Percentiles rank a stretch among this genome's conserved stretches.
Conservation (phyloP, 2,888 invertebrate genomes). For the Ormyrus thymus region DNA sequence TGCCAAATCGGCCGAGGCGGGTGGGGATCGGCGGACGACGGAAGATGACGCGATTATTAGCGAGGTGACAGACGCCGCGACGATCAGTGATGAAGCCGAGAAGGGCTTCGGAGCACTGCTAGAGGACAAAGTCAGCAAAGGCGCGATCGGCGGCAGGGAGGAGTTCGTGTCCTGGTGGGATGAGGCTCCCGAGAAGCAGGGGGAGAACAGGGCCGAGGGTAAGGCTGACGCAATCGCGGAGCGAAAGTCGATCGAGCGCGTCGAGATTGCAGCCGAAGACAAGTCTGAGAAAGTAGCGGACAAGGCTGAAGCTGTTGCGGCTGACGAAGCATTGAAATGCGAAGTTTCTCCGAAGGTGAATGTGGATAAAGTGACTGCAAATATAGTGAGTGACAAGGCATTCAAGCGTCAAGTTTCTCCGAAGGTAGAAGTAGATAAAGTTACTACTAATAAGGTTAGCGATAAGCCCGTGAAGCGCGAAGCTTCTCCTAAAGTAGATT, state of each 20-base stretch:
- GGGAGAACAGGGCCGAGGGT: neutral
- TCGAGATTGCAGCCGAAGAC: neutral
- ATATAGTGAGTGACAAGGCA: neutral
- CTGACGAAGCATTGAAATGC: too few relatives aligned
- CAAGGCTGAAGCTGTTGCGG: neutral
- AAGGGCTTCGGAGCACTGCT: neutral
- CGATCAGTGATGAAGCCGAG: constrained; percentile 2
- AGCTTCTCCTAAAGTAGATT: too few relatives aligned
- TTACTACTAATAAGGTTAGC: too few relatives aligned
- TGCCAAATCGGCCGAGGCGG: constrained; percentile 40
- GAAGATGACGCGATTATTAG: constrained; percentile 12
- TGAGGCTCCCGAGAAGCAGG: constrained; percentile 12
- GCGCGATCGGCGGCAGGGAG: neutral
- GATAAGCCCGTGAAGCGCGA: too few relatives aligned
- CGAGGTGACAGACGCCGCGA: neutral
- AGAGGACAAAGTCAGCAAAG: neutral
- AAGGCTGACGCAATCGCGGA: neutral
- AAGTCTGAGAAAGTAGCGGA: neutral
- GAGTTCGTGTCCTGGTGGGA: constrained; percentile 52
- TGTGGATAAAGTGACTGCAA: neutral
- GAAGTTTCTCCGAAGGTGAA: neutral
- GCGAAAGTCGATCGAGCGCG: neutral
- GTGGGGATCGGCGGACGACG: constrained; percentile 28
- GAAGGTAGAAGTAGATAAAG: neutral
- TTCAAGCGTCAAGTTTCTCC: neutral